Base-by-base conservation (phyloP, 2,797 vertebrate genomes). In the Micropoecilia bifurca region DNA sequence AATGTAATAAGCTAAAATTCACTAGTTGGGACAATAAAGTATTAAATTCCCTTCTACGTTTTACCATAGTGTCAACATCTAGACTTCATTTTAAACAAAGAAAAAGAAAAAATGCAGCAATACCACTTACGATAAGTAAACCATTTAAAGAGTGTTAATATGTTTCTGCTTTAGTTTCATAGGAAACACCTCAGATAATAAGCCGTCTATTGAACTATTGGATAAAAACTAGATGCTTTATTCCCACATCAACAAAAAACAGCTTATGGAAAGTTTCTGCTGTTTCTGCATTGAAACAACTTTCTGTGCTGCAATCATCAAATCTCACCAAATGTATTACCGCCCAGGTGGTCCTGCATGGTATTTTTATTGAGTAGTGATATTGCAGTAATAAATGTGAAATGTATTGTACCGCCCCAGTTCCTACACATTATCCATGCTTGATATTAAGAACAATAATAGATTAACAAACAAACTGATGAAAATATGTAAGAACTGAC, bases 1-100 rank as follows among this genome's bases (percentile, higher is more conserved):
- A 89, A 74, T 55, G 13, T 41, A 45, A 71, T 45, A 2, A 68
- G 41, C 68, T 28, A 45, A 16, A 22, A 28, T 16, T 18, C 16
- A 13, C 25, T 25, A 45, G 6, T 16, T 46, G 68, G 1, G 12
- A 68, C 36, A 68, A 36, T 5, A 25, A 22, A 41, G 36, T 68
- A 39, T 41, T 68, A 39, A 14, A 33, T 59, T 59, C 12, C 13
- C 16, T 14, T 61, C 30, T 18, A 61, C 18, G 61, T 66, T 39
- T 66, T 22, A 39, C 18, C 7, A 20, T 4, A 8, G 18, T 39
- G 33, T 33, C 63, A 20, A 66, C 63, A 39, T 66, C 36, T 20
- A 33, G 6, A 16, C 28, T 14, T 30, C 57, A 59, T 61, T 36
- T 63, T 6, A 33, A 53, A 9, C 22, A 53, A 50, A 50, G 20